A percentile compares a stretch with the other conserved stretches of the same genome.
Evolutionary conservation across 2,888 invertebrate genomes (phyloP).

Genomic region (Ennomos erosarius): DNA sequence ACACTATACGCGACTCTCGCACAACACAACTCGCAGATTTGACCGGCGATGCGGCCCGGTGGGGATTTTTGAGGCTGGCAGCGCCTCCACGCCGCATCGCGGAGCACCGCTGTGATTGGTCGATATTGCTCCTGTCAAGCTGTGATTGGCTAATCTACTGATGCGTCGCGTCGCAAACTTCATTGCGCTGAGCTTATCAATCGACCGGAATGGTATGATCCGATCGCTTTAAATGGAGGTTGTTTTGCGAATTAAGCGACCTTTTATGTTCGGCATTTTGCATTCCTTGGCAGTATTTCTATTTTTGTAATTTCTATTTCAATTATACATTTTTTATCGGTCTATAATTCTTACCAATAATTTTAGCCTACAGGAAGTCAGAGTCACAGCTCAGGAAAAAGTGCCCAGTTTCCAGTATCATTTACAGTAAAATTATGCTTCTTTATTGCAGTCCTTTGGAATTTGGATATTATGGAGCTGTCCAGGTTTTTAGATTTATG

Average conservation of each 20-base stretch:
- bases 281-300: no score
- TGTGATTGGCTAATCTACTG: constrained; percentile 64
- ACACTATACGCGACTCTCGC: constrained; percentile 79
- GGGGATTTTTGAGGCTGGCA: constrained; percentile 77
- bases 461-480: no score
- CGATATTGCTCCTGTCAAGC: constrained; percentile 27
- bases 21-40: constrained; percentile 77
- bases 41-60: constrained; percentile 62
- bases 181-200: constrained; percentile 56
- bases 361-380: no score
- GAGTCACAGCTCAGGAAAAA: no score
- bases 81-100: constrained; percentile 77
- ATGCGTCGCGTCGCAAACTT: constrained; percentile 60
- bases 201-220: constrained; percentile 54
- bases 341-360: no score
- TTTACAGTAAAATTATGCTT: no score
- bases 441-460: no score
- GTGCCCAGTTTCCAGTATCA: no score
- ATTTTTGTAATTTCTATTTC: no score
- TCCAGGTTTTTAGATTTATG: no score
- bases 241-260: constrained; percentile 16
- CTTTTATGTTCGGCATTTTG: constrained; percentile 8
- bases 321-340: no score
- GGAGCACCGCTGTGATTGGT: constrained; percentile 65
- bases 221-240: constrained; percentile 21